These are phyloP conservation scores for Hemibagrus guttatus DNA, from an alignment of 2,797 vertebrate genomes.

Conservation along the genomic window DNA sequence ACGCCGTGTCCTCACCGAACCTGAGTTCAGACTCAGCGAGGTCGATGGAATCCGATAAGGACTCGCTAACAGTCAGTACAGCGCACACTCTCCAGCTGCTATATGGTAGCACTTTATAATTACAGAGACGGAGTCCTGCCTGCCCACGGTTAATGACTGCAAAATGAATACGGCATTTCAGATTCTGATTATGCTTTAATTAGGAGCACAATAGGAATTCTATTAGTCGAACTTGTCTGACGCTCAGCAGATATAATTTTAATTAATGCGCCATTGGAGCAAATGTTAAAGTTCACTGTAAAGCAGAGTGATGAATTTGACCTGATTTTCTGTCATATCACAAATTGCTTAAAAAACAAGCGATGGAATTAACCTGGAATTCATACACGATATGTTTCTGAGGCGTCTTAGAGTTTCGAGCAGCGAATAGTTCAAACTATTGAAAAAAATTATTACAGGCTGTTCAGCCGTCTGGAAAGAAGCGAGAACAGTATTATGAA, in stretches of 20 bases:
- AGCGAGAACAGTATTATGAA: neutral
- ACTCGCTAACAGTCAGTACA: neutral
- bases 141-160: neutral
- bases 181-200: neutral
- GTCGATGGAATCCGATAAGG: neutral
- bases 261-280: neutral
- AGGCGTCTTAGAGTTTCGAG: neutral
- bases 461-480: neutral
- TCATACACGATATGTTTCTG: neutral
- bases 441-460: neutral
- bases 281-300: neutral
- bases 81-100: neutral
- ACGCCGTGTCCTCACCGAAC: neutral
- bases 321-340: neutral
- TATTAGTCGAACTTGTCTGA: neutral
- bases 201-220: neutral
- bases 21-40: neutral
- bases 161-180: neutral
- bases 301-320: neutral
- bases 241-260: neutral
- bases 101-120: constrained; percentile 1
- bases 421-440: neutral
- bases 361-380: neutral
- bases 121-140: neutral
- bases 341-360: neutral